These are phyloP conservation scores for Anguilla megastoma DNA, from an alignment of 2,797 vertebrate genomes.

Conservation along the genomic window DNA sequence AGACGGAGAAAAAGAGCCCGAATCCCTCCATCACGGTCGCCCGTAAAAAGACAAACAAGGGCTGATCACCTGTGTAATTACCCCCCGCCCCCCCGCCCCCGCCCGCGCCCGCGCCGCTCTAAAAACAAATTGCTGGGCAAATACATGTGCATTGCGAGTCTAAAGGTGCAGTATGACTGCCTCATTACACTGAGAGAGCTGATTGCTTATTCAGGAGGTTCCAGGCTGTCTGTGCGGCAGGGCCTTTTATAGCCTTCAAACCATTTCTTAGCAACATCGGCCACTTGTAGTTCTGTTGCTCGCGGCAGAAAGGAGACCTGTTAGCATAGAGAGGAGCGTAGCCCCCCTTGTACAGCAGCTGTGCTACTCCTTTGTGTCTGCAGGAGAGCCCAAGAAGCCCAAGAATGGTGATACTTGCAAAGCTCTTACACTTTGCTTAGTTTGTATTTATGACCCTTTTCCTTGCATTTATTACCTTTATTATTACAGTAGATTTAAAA, in stretches of 20 bases:
- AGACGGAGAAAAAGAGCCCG: not conserved
- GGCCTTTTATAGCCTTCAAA: not conserved
- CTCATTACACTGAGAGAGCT: conserved; percentile 22
- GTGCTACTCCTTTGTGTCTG: not conserved
- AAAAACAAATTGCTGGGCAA: conserved; percentile 24
- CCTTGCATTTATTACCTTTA: not conserved
- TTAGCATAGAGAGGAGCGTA: not conserved
- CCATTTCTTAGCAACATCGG: conserved; percentile 11
- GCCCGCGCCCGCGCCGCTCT: conserved; percentile 4
- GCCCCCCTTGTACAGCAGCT: not conserved
- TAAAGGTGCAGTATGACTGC: conserved; percentile 25
- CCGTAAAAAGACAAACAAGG: conserved; percentile 16
- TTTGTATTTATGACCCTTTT: not conserved
- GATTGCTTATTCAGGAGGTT: not conserved
- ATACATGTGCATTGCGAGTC: conserved; percentile 20
- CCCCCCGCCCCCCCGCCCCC: not conserved
- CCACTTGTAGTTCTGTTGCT: not conserved
- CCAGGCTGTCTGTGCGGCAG: not conserved
- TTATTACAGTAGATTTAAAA: not conserved
- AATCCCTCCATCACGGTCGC: not conserved
- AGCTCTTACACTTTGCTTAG: not conserved
- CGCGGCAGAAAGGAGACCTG: not conserved
- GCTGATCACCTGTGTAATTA: conserved; percentile 2
- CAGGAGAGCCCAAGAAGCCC: not conserved
- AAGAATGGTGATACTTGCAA: not conserved